These are phyloP conservation scores for Dugesia japonica DNA, from an alignment of 2,888 invertebrate species.

Conservation along the genomic window DNA sequence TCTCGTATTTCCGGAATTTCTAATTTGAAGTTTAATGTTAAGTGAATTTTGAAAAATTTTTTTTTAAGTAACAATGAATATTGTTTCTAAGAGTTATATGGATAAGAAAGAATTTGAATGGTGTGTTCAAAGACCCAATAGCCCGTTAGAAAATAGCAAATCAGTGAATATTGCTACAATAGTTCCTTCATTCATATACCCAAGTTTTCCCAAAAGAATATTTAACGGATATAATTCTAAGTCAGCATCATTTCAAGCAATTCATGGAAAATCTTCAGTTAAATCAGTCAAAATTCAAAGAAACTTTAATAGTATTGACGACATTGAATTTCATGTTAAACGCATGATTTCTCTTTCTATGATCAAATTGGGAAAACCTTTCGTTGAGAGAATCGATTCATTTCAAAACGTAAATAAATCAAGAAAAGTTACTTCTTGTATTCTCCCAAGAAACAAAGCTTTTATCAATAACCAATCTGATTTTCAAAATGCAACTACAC, in stretches of 20 bases:
- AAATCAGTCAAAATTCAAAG: neutral
- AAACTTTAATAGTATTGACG: neutral
- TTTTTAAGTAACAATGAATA: too few species aligned
- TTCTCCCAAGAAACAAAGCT: neutral
- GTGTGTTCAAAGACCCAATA: conserved; percentile 3
- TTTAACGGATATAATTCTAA: neutral
- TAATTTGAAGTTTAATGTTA: too few species aligned
- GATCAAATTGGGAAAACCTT: neutral
- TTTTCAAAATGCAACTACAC: neutral
- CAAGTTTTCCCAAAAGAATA: conserved; percentile 1
- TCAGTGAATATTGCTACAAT: neutral
- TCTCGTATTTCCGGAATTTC: neutral
- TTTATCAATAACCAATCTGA: neutral
- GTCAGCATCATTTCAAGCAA: neutral
- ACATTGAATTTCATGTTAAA: neutral
- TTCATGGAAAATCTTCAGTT: neutral
- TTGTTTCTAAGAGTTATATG: neutral
- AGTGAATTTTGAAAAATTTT: too few species aligned
- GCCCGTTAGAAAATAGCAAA: neutral
- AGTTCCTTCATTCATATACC: neutral
- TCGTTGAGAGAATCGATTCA: neutral
- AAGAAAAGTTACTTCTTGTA: neutral
- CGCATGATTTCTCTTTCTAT: neutral
- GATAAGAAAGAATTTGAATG: neutral
- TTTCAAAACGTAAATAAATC: neutral